Percentiles rank a stretch among this genome's conserved stretches.
These are phyloP conservation scores for Lucilia cuprina DNA, from an alignment of 1,140 invertebrate species.

Conservation along the genomic window DNA sequence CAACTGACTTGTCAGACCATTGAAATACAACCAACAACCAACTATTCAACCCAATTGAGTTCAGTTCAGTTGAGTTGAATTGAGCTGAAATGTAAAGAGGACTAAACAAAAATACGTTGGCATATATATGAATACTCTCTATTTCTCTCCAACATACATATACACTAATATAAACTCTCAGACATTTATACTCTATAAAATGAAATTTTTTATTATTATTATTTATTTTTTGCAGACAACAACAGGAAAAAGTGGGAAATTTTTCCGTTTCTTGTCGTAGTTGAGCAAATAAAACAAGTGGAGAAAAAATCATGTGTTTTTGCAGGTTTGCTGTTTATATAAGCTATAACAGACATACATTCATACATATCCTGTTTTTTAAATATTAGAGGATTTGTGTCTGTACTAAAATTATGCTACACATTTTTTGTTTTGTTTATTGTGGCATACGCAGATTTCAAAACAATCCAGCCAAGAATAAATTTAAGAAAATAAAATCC, in stretches of 20 bases:
- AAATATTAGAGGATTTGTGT: no score
- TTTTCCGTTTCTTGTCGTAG: neutral
- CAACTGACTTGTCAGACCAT: slow-evolving; percentile 29
- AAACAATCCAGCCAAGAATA: no score
- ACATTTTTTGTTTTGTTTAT: no score
- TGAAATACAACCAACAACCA: slow-evolving; percentile 27
- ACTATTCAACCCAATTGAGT: slow-evolving; percentile 20
- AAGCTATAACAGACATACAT: no score
- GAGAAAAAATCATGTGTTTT: no score
- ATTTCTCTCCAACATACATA: neutral
- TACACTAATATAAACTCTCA: neutral
- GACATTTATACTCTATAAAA: neutral
- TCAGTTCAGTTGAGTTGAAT: slow-evolving; percentile 15
- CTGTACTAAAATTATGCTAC: no score
- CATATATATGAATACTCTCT: neutral
- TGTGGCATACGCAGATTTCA: no score
- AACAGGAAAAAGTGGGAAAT: neutral
- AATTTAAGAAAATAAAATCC: no score
- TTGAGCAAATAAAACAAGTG: neutral
- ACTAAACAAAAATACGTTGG: neutral
- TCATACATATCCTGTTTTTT: no score
- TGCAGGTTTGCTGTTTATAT: no score
- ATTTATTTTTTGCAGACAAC: neutral
- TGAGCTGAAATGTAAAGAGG: neutral
- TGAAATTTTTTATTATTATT: no score